These are phyloP conservation scores for Athene noctua DNA, from an alignment of 2,113 vertebrate species.

Conservation along the genomic window DNA sequence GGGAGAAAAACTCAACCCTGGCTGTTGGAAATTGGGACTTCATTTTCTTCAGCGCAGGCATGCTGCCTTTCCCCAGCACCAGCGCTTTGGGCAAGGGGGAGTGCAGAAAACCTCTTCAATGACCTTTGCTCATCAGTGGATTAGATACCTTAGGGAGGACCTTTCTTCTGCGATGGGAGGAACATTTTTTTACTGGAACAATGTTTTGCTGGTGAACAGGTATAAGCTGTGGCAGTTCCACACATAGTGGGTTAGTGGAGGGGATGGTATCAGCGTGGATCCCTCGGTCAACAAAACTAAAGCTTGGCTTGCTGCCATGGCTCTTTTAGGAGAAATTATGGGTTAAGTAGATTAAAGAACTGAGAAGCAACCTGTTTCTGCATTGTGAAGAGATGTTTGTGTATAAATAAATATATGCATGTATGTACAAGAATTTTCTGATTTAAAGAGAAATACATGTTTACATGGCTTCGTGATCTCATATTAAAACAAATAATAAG, in stretches of 20 bases:
- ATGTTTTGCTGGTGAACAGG: neutral
- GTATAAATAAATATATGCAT: neutral
- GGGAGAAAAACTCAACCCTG: neutral
- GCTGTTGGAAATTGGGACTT: neutral
- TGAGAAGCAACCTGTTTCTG: neutral
- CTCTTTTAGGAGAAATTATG: neutral
- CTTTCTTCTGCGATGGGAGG: neutral
- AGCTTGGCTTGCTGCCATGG: neutral
- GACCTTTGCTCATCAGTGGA: accelerated
- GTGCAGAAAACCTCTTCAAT: neutral
- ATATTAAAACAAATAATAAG: neutral
- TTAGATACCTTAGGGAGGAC: neutral
- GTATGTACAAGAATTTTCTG: neutral
- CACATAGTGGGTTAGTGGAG: neutral
- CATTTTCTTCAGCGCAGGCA: neutral
- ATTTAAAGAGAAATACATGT: neutral
- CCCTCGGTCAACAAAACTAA: neutral
- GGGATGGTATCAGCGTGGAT: neutral
- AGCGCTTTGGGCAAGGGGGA: accelerated
- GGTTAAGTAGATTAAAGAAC: neutral
- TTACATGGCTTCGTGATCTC: neutral
- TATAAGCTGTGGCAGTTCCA: neutral
- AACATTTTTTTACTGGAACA: no score
- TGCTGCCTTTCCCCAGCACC: neutral
- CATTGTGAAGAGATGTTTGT: neutral